phyloP scores from a whole-genome alignment of 2,113 vertebrate genomes.

The Onychorhynchus coronatus region DNA sequence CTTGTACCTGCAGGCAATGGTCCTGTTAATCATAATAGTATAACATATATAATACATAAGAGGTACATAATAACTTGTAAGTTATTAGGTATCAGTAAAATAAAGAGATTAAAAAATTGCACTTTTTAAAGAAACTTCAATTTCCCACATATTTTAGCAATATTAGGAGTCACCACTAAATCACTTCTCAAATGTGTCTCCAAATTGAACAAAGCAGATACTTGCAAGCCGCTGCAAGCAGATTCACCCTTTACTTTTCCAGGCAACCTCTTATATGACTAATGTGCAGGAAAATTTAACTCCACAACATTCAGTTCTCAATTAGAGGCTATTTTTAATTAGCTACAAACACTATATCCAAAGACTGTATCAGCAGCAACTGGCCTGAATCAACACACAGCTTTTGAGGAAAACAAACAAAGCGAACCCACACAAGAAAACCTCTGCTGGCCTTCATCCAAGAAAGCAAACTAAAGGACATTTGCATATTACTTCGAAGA shows the following conservation, averaged over 20 bases:
- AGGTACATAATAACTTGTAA: neutral
- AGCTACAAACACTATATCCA: neutral
- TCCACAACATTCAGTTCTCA: neutral
- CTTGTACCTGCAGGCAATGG: neutral
- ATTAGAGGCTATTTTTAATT: slow-evolving; percentile 21
- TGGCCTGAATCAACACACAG: neutral
- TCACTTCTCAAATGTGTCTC: neutral
- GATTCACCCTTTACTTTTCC: neutral
- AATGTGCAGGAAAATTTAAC: neutral
- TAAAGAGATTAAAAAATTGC: neutral
- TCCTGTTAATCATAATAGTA: neutral
- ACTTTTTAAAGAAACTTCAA: neutral
- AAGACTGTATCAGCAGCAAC: neutral
- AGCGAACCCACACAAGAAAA: slow-evolving; percentile 9
- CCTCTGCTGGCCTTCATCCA: neutral
- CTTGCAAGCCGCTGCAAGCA: neutral
- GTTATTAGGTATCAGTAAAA: neutral
- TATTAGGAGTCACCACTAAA: neutral
- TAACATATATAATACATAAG: neutral
- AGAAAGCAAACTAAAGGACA: neutral
- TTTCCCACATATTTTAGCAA: neutral
- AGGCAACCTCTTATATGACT: neutral
- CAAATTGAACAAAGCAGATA: neutral
- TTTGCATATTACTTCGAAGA: neutral
- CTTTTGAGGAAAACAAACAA: slow-evolving; percentile 44